Base-by-base conservation (phyloP, 2,888 invertebrate species). In the Cordilura impudica region DNA sequence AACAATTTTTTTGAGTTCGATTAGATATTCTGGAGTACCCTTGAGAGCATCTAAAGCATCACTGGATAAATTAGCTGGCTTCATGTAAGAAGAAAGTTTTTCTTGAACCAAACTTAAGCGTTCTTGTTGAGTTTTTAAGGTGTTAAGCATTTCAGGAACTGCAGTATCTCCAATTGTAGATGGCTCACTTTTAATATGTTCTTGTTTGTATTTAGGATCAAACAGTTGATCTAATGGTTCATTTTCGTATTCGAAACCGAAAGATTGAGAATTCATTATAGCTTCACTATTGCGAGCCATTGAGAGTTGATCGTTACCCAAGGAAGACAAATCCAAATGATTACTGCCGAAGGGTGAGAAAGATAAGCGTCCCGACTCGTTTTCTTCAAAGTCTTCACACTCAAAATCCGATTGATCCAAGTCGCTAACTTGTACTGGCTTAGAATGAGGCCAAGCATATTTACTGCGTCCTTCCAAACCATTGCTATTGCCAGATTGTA, bases 341-440 rank as follows among this genome's bases (percentile, higher is more conserved):
- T 78, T 78, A 43, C 74, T 81, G 29, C 79, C 82, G 23, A 82
- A 83, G 1, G 87, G 85, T 0, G 86, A 86, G 23, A 85, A 85
- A 4, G 87, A 86, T 2, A 84, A 76, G 0, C 85, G 77, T 0
- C 82, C 83, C 7, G 84, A 82, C 61, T 86, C 86, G 51, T 83
- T 82, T 8, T 69, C 81, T 16, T 87, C 85, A n/a, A 81, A 81
- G 3, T 81, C 82, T 10, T 73, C 73, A 3, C 83, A 79, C n/a
- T 87, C 87, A 23, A 85, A 83, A 56, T 86, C 86, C 0, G 87
- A 86, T 10, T 84, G 85, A 54, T 88, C 86, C 7, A 87, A 79
- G 69, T 88, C 87, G 45, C 85, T 86, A 5, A 73, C 54, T 1
- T 81, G 56, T 0, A 51, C 14, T 2, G 65, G 70, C 12, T 72